Evolutionary conservation across 2,113 vertebrate genomes (phyloP).

Genomic region (Mustela nigripes): DNA sequence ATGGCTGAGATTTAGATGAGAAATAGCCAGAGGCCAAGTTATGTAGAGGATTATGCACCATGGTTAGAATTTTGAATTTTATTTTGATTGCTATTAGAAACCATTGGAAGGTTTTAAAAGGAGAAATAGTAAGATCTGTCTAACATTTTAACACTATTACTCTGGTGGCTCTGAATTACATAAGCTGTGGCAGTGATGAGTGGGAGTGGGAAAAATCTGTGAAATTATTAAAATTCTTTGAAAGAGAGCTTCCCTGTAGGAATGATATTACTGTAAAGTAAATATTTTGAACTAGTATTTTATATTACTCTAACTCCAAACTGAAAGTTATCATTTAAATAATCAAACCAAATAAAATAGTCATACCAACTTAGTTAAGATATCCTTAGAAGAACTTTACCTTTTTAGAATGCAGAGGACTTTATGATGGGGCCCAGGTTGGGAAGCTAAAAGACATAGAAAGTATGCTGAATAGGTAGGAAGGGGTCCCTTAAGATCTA

Average conservation of each 20-base stretch:
- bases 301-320: background rate
- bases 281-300: conserved; percentile 23
- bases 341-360: background rate
- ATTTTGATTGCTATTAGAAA: background rate
- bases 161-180: conserved; percentile 8
- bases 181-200: background rate
- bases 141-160: background rate
- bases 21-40: background rate
- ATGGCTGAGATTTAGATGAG: background rate
- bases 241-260: background rate
- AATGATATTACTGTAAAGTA: background rate
- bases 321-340: conserved; percentile 39
- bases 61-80: conserved; percentile 11
- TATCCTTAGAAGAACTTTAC: background rate
- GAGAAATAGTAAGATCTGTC: background rate
- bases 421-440: background rate
- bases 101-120: background rate
- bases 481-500: background rate
- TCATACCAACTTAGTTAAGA: background rate
- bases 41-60: background rate
- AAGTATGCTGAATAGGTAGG: background rate
- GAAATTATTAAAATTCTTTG: conserved; percentile 1
- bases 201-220: background rate
- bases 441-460: background rate
- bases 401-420: background rate